Base-by-base conservation (phyloP, 2,888 invertebrate genomes). In the Euphydryas editha region DNA sequence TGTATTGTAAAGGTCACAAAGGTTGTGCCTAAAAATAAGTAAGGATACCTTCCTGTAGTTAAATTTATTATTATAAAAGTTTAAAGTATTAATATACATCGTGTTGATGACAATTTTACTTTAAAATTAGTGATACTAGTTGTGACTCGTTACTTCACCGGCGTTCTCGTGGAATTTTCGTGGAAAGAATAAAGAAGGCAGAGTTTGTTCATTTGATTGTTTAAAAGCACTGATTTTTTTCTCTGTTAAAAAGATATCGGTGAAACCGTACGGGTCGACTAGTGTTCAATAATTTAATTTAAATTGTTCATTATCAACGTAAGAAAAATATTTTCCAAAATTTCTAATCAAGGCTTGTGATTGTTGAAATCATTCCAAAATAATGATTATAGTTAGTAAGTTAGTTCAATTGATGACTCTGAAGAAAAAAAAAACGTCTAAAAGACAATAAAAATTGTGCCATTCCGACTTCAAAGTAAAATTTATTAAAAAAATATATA, bases 291-390 rank as follows among this genome's bases (percentile, higher is more conserved):
- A 30, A 7, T 30, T 30, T 30, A 30, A 30, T 30, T 30, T 3
- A 44, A 44, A 6, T 15, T 44, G 3, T 6, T 44, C 42, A n/a
- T n/a, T n/a, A 44, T 3, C n/a, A 44, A 6, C 42, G 5, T n/a
- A 44, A 15, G 6, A 15, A n/a, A 44, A n/a, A 44, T 44, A n/a
- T 44, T 42, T 64, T 39, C 54, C 67, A 71, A 70, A 59, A 24
- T 24, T 36, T 54, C 18, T 68, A 54, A 56, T 69, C 64, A 90
- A 90, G 90, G 89, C 89, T 90, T 90, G 90, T 91, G 90, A 90
- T 83, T 72, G 72, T 80, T 70, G 65, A 80, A 84, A 85, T 81
- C 87, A 90, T 90, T 91, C 90, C 90, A 90, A 86, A 86, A 56
- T 62, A 66, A 55, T 58, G 44, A 49, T 82, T 77, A 73, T 70